Conservation (phyloP, 1,140 invertebrate genomes). For the Lepeophtheirus salmonis region DNA sequence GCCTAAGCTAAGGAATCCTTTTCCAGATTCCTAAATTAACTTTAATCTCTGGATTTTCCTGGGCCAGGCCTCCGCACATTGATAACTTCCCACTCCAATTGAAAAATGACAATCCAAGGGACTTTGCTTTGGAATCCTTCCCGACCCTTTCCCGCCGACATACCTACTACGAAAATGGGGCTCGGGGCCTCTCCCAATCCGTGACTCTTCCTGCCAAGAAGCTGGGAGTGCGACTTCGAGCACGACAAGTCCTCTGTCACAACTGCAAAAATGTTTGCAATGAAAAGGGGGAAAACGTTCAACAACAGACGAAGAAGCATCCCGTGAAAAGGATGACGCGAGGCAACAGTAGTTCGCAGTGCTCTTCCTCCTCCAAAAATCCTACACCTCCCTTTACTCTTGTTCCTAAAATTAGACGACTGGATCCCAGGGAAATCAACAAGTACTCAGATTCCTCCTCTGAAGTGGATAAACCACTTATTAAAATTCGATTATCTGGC, state of each 20-base stretch:
- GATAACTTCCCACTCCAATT: background rate
- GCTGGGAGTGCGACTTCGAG: conserved; percentile 13
- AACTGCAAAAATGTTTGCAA: conserved; percentile 14
- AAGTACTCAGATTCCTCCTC: background rate
- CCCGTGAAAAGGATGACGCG: background rate
- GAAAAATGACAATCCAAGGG: background rate
- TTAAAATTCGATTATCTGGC: background rate
- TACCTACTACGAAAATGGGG: background rate
- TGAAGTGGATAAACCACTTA: background rate
- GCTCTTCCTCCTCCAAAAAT: background rate
- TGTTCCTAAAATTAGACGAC: background rate
- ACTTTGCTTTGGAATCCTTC: background rate
- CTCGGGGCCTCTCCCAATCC: background rate
- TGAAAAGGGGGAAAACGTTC: conserved; percentile 13
- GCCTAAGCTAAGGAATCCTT: no score
- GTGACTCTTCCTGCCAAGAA: background rate
- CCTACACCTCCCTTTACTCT: background rate
- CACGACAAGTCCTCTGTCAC: conserved; percentile 14
- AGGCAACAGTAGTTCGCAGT: background rate
- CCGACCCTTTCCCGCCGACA: background rate
- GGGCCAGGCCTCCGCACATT: background rate
- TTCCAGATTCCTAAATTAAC: no score
- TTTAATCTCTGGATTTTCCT: no score
- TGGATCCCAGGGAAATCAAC: conserved; percentile 3
- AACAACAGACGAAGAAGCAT: background rate